These are phyloP conservation scores for Fulica atra DNA, from an alignment of 2,113 vertebrate species.

Conservation along the genomic window DNA sequence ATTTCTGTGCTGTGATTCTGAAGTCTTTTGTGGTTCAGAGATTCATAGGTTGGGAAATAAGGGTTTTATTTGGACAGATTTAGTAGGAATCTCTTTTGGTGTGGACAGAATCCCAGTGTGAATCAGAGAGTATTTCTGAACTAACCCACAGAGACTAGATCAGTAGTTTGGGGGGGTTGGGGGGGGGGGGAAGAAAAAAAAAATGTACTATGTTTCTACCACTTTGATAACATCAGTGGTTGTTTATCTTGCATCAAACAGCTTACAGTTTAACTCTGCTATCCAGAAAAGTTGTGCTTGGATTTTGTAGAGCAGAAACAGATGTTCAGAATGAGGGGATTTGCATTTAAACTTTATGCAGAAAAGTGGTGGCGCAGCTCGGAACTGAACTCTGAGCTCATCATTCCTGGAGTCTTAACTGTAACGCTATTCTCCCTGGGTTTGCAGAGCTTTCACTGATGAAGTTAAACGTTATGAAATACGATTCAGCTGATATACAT, in stretches of 20 bases:
- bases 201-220: not conserved
- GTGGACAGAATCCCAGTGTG: not conserved
- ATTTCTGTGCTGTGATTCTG: not conserved
- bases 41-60: not conserved
- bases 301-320: not conserved
- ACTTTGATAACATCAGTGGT: not conserved
- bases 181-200: not conserved
- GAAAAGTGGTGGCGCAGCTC: not conserved
- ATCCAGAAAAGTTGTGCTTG: not conserved
- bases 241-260: not conserved
- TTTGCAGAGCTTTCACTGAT: not conserved
- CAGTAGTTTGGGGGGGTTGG: not conserved
- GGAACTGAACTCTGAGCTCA: not conserved
- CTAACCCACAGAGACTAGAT: not conserved
- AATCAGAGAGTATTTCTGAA: not conserved
- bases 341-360: not conserved
- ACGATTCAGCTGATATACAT: conserved; percentile 7
- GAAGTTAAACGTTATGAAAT: not conserved
- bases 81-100: not conserved
- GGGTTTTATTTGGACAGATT: not conserved
- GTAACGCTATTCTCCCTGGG: not conserved
- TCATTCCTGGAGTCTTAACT: not conserved
- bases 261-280: not conserved
- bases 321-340: not conserved
- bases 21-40: not conserved